phyloP scores from a whole-genome alignment of 2,888 invertebrate genomes.

The Parasteatoda lunata region DNA sequence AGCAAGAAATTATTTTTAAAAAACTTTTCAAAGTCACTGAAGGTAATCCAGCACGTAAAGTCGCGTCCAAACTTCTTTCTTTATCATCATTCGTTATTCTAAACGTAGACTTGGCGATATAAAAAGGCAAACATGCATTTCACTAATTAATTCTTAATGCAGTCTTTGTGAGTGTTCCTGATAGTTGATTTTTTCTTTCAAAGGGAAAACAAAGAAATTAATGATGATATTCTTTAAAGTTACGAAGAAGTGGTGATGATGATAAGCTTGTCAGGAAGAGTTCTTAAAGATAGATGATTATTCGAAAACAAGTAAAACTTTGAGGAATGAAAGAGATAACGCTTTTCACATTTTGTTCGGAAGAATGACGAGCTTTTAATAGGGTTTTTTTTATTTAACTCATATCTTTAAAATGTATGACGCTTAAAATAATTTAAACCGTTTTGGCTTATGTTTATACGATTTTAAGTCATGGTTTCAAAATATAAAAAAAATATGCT shows the following conservation, averaged over 20 bases:
- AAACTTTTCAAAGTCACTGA: background rate
- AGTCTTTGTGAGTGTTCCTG: conserved; percentile 11
- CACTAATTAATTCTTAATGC: conserved; percentile 56
- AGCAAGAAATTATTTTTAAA: background rate
- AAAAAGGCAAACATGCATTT: conserved; percentile 23
- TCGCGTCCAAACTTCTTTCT: too few species aligned
- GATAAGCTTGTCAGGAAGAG: conserved; percentile 23
- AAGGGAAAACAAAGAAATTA: conserved; percentile 14
- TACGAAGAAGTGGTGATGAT: background rate
- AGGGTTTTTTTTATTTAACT: too few species aligned
- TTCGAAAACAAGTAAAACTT: too few species aligned
- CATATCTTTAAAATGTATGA: too few species aligned
- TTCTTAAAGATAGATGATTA: conserved; percentile 27
- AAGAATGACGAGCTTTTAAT: too few species aligned
- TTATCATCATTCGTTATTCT: background rate
- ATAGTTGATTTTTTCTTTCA: background rate
- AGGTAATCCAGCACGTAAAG: background rate
- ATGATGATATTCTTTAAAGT: conserved; percentile 11
- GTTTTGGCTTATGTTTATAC: too few species aligned
- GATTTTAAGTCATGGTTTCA: too few species aligned
- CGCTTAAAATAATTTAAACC: too few species aligned
- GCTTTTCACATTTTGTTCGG: too few species aligned
- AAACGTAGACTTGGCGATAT: background rate
- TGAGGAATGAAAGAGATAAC: too few species aligned
- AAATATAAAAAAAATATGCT: too few species aligned